Conservation (phyloP, 2,797 vertebrate genomes). For the Scolopax bukidnonensis region DNA sequence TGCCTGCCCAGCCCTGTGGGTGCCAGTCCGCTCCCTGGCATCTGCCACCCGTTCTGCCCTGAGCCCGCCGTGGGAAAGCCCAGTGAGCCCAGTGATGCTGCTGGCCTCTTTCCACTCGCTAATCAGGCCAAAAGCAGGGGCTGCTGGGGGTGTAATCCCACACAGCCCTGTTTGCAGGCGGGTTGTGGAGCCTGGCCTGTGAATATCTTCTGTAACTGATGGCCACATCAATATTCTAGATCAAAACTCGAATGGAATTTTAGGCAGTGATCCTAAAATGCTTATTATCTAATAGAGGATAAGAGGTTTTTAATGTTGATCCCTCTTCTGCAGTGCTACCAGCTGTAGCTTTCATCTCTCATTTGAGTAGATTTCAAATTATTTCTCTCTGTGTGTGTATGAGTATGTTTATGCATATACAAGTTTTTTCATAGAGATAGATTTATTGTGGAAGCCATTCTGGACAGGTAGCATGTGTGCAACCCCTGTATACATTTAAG, state of each 20-base stretch:
- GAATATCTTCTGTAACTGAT: not conserved
- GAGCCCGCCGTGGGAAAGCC: not conserved
- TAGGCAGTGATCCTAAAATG: conserved; percentile 3
- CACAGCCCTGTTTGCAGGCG: not conserved
- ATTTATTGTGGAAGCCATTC: not conserved
- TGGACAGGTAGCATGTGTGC: not conserved
- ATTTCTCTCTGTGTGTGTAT: not conserved
- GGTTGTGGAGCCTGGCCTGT: not conserved
- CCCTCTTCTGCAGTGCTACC: not conserved
- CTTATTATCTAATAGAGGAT: not conserved
- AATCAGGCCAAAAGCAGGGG: not conserved
- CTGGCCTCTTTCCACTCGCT: not conserved
- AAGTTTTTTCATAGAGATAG: not conserved
- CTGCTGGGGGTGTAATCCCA: not conserved
- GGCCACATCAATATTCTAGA: conserved; percentile 7
- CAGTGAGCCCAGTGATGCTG: not conserved
- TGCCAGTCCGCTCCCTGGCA: not conserved
- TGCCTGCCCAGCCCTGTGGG: not conserved
- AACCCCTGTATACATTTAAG: not conserved
- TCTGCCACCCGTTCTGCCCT: not conserved
- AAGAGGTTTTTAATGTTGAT: conserved; percentile 9
- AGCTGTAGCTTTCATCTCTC: not conserved
- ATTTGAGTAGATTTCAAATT: not conserved
- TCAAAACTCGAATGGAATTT: conserved; percentile 18
- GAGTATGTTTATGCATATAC: not conserved